Conservation (phyloP, 1,140 invertebrate species). For the Pollicipes pollicipes region DNA sequence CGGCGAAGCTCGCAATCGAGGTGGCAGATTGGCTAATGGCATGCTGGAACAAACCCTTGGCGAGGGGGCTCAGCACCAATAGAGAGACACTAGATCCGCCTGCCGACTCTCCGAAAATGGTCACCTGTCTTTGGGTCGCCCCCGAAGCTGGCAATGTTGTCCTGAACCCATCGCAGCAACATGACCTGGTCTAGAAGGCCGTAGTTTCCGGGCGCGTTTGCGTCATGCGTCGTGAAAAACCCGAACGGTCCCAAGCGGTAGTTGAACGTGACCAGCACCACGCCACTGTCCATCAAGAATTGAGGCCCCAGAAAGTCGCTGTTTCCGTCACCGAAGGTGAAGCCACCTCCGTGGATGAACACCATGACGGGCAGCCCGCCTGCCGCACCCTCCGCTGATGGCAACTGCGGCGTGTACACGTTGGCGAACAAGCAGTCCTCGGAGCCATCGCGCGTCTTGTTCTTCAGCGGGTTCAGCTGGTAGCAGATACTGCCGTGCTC, state of each 20-base stretch:
- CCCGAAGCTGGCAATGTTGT: too few species aligned
- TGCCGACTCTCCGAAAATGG: slow-evolving; percentile 48
- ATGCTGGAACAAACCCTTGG: slow-evolving; percentile 18
- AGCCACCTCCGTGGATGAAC: slow-evolving; percentile 35
- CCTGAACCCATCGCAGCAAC: slow-evolving; percentile 74
- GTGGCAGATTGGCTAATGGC: slow-evolving; percentile 18
- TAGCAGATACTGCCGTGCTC: too few species aligned
- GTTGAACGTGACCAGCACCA: slow-evolving; percentile 87
- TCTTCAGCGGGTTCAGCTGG: too few species aligned
- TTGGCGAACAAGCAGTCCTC: slow-evolving; percentile 96
- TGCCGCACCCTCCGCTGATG: too few species aligned
- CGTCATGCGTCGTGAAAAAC: slow-evolving; percentile 75
- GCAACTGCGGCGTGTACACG: too few species aligned
- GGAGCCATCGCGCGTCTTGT: slow-evolving; percentile 40
- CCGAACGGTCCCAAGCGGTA: slow-evolving; percentile 92
- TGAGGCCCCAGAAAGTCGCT: slow-evolving; percentile 70
- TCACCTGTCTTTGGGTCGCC: slow-evolving; percentile 34
- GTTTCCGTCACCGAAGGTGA: slow-evolving; percentile 44
- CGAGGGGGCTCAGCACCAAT: too few species aligned
- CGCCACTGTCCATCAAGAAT: slow-evolving; percentile 68
- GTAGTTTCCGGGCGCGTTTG: slow-evolving; percentile 64
- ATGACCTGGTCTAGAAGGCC: slow-evolving; percentile 85
- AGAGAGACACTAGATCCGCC: slow-evolving; percentile 39
- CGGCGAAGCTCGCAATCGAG: too few species aligned
- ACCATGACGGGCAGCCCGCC: slow-evolving; percentile 39